Percentiles rank a stretch among this genome's conserved stretches.
Evolutionary conservation across 2,113 vertebrate genomes (phyloP).

Genomic region (Muntiacus reevesi): DNA sequence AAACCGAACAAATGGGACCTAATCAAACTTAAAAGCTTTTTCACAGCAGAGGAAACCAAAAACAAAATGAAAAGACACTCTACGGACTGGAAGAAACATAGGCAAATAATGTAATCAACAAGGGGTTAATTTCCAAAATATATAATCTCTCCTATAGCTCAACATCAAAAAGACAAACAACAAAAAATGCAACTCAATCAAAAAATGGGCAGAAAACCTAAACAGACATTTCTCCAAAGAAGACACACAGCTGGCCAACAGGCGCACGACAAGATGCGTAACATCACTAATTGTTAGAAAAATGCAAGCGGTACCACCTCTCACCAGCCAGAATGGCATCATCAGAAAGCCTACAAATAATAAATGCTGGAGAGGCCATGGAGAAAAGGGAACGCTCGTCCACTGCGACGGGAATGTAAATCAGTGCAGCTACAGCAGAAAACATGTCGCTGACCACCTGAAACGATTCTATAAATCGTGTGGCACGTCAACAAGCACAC

Average conservation of each 20-base stretch:
- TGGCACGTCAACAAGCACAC: accelerated
- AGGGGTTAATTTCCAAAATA: neutral
- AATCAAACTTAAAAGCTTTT: neutral
- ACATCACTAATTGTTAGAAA: too few relatives aligned
- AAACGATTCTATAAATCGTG: accelerated
- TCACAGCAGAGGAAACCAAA: neutral
- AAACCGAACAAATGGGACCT: neutral
- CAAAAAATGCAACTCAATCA: neutral
- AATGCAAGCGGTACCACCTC: neutral
- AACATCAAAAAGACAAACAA: neutral
- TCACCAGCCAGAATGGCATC: neutral
- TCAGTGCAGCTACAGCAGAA: accelerated
- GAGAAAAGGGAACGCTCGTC: accelerated
- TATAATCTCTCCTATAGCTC: neutral
- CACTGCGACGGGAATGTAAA: neutral
- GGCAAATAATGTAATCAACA: neutral
- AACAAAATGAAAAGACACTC: neutral
- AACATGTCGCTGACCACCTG: too few relatives aligned
- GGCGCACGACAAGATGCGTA: neutral
- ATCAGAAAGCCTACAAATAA: neutral
- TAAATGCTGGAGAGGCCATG: neutral
- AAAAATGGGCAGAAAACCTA: neutral
- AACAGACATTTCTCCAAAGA: neutral
- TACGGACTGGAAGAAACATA: accelerated
- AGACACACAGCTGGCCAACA: neutral